Base-by-base conservation (phyloP, 1,140 invertebrate genomes). In the Leptopilina clavipes region DNA sequence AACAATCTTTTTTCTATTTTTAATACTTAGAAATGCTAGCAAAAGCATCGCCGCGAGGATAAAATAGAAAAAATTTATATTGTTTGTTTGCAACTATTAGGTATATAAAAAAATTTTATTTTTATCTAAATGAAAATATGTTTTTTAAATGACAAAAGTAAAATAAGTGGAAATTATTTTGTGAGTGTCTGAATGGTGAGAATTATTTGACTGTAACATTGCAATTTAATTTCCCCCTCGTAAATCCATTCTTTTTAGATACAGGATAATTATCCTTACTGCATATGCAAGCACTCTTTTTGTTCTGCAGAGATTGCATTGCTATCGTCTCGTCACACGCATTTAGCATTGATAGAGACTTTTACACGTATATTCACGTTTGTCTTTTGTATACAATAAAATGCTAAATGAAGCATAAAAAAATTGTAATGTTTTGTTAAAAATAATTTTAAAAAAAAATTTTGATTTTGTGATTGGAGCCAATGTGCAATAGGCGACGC, bases 251-350 rank as follows among this genome's bases (percentile, higher is more conserved):
- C 56, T 65, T 65, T 31, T 59, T n/a, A 25, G 19, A 56, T 10
- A 12, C 9, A 12, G 11, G 19, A 65, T 10, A 65, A 65, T 65
- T 65, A 31, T 31, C 22, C 56, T 65, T 25, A 31, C 56, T 31
- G 22, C 56, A 65, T 14, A 19, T 65, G 56, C 56, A 65, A 65
- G 56, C 56, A 65, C 19, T 65, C 10, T 65, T 65, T 65, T 65
- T 65, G 25, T 31, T 3, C 56, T n/a, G 12, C 1, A 8, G 54
- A 10, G 7, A 25, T 59, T 59, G 19, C 54, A 1, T 18, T 59
- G 14, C 54, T 59, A 59, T 59, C 54, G 17, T 22, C 17, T 59
- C 8, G 10, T 19, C 19, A 18, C 54, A 52, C 48, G n/a, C 48
- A 52, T n/a, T 52, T 52, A 6, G 48, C n/a, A n/a, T 48, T 48